These are phyloP conservation scores for Bombus waltoni DNA, from an alignment of 1,140 invertebrate genomes.

Conservation along the genomic window DNA sequence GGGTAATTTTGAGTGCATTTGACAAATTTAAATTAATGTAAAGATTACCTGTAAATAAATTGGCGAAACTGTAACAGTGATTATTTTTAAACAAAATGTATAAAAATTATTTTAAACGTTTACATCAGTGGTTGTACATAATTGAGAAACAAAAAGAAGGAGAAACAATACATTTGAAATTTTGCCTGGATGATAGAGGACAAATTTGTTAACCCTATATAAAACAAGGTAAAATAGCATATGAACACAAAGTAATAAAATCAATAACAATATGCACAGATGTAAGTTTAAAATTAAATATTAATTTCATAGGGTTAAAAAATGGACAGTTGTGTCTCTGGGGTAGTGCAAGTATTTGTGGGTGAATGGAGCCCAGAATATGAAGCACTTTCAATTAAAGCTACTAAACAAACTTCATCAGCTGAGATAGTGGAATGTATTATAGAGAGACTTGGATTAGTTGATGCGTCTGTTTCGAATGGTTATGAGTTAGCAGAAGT, in stretches of 20 bases:
- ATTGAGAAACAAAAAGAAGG: conserved; percentile 59
- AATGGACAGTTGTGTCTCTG: conserved; percentile 79
- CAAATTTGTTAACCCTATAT: conserved; percentile 78
- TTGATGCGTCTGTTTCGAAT: conserved; percentile 85
- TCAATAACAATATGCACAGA: background rate
- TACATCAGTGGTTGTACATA: conserved; percentile 70
- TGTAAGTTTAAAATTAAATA: background rate
- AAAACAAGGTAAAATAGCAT: conserved; percentile 70
- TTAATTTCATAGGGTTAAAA: conserved; percentile 75
- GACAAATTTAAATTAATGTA: conserved; percentile 41
- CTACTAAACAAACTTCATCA: conserved; percentile 94
- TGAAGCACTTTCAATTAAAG: conserved; percentile 95
- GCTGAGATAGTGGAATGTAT: conserved; percentile 95
- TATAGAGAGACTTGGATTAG: conserved; percentile 89
- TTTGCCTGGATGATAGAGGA: conserved; percentile 78
- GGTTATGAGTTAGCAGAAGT: conserved; percentile 96
- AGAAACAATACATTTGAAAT: conserved; percentile 66
- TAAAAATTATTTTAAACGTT: conserved; percentile 72
- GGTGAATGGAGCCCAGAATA: conserved; percentile 94
- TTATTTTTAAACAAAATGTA: conserved; percentile 73
- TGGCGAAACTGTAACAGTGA: conserved; percentile 41
- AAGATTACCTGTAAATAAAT: conserved; percentile 59
- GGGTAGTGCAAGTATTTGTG: conserved; percentile 91
- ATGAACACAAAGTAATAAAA: background rate
- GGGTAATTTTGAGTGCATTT: conserved; percentile 54